Evolutionary conservation across 35 echinoderm and acorn worm genomes (phyloP), one percentile per base, ranked within the genome.

Genomic region (Lytechinus variegatus): DNA sequence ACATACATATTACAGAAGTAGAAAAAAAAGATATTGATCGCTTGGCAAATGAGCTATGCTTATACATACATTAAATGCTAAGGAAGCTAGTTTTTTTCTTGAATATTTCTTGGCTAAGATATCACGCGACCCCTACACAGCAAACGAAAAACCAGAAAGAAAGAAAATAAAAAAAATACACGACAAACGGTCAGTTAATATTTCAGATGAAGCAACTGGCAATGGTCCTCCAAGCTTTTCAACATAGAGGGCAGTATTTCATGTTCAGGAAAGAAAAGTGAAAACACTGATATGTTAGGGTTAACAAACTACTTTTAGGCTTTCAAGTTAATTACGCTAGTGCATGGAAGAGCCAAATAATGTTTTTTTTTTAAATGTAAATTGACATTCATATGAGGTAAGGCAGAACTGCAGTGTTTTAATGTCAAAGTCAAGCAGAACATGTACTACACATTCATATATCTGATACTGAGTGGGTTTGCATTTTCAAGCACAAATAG

Each of bases 221-320:
- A 79, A 79, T 24, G 14, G 7, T 79, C 66, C 66, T 16, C 66
- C 66, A 24, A 79, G 19, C 1, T 79, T 79, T 79, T 79, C 56
- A 24, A 79, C 66, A 79, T 79, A n/a, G 66, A 79, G 19, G 66
- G 66, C 33, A 24, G 66, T 79, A 79, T 24, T 79, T 24, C 21
- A 79, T 79, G 66, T 79, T 79, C 66, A 79, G 66, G 66, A 79
- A n/a, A 79, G 19, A 79, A n/a, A 79, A 79, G 66, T 79, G 66
- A 79, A 79, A n/a, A 79, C 66, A 79, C 3, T 7, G 66, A 79
- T 4, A 16, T 79, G 19, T 79, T 79, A 79, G 21, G 3, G 19
- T 21, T 16, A 79, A 79, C 19, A n/a, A n/a, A 16, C 66, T 79
- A 79, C 66, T 8, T 79, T 79, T 24, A 79, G 66, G 66, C 66